A percentile compares a stretch with the other conserved stretches of the same genome.
Conservation (phyloP, 2,797 vertebrate species). For the Brotogeris chrysoptera region DNA sequence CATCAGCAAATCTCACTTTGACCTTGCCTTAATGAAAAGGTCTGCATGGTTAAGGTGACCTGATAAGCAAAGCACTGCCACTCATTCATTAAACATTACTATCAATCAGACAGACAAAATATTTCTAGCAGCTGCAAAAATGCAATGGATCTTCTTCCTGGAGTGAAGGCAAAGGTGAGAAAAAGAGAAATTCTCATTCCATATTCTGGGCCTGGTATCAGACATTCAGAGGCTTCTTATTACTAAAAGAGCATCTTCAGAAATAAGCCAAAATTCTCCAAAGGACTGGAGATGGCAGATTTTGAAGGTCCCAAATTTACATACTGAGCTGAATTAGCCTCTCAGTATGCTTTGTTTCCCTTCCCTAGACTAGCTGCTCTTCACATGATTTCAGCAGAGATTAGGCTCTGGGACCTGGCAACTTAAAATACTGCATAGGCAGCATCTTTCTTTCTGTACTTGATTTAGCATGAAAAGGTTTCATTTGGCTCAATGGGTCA, state of each 20-base stretch:
- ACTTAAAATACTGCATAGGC: background rate
- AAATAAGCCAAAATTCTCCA: background rate
- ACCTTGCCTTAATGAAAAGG: background rate
- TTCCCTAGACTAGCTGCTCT: background rate
- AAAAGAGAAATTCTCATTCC: background rate
- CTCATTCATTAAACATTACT: conserved; percentile 23
- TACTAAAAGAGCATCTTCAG: background rate
- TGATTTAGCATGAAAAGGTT: background rate
- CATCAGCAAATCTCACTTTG: background rate
- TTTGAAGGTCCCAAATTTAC: background rate
- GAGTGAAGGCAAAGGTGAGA: background rate
- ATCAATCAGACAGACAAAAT: background rate
- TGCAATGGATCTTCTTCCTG: background rate
- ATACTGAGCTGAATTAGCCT: background rate
- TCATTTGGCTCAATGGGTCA: background rate
- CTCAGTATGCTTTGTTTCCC: background rate
- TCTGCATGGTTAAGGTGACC: background rate
- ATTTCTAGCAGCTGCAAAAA: background rate
- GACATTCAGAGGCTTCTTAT: background rate
- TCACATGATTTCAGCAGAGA: background rate
- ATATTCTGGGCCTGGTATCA: background rate
- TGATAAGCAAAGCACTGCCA: background rate
- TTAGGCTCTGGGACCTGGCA: background rate
- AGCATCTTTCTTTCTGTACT: background rate
- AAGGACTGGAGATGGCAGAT: background rate